Evolutionary conservation across 2,113 vertebrate genomes (phyloP).

Genomic region (Callipepla squamata): DNA sequence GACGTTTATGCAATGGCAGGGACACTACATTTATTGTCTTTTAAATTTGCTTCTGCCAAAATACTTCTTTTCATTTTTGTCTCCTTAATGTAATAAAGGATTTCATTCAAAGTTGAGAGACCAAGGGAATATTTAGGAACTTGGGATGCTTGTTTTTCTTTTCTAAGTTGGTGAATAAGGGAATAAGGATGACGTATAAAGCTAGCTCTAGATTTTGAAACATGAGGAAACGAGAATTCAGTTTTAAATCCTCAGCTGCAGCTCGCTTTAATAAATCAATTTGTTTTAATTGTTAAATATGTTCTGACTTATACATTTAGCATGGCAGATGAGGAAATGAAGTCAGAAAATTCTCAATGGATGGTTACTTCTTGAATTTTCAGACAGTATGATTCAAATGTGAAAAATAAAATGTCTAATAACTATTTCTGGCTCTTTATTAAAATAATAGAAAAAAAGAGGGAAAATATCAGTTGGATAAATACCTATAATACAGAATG

Average conservation of each 20-base stretch:
- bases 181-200: neutral
- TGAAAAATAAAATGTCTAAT: slow-evolving; percentile 10
- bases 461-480: neutral
- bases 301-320: neutral
- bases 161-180: neutral
- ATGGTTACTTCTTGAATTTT: neutral
- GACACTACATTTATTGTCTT: neutral
- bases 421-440: neutral
- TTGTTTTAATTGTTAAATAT: neutral
- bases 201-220: neutral
- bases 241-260: neutral
- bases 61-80: neutral
- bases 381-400: neutral
- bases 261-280: neutral
- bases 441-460: neutral
- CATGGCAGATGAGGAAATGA: neutral
- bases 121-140: neutral
- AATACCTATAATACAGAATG: neutral
- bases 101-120: neutral
- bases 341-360: neutral
- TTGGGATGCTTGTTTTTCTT: neutral
- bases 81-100: neutral
- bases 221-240: neutral
- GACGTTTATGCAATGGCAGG: neutral
- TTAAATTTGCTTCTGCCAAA: neutral